These are phyloP conservation scores for Bucco capensis DNA, from an alignment of 2,113 vertebrate genomes.

Conservation along the genomic window DNA sequence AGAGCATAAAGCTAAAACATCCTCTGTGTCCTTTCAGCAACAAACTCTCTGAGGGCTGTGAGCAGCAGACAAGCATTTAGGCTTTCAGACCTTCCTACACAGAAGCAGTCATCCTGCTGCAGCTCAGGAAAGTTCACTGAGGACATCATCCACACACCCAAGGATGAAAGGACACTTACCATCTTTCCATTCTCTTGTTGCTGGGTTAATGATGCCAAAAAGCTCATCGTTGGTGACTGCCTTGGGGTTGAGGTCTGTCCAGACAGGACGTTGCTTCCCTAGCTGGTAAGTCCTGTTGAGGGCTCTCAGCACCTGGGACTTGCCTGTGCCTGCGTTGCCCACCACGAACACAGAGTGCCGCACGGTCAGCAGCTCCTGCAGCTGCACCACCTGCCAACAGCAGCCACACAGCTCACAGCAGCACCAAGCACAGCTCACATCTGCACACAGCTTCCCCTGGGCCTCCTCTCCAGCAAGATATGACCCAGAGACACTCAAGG, in stretches of 20 bases:
- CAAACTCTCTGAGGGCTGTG: background rate
- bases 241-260: conserved; percentile 92
- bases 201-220: conserved; percentile 86
- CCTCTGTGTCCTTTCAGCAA: background rate
- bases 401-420: background rate
- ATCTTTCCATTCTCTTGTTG: conserved; percentile 94
- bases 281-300: conserved; percentile 89
- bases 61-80: background rate
- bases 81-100: background rate
- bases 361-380: conserved; percentile 90
- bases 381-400: conserved; percentile 85
- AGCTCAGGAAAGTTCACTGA: background rate
- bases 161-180: conserved; percentile 69
- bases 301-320: conserved; percentile 91
- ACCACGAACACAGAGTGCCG: conserved; percentile 96
- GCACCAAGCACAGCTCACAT: background rate
- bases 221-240: conserved; percentile 87
- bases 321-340: conserved; percentile 88
- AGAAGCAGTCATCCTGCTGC: background rate
- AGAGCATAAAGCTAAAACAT: background rate
- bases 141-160: background rate
- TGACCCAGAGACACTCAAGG: background rate
- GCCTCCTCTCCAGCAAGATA: background rate
- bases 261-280: conserved; percentile 84
- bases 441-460: background rate